Evolutionary conservation across 64 coral and sea anemone genomes (phyloP).

Genomic region (Astreopora myriophthalma): DNA sequence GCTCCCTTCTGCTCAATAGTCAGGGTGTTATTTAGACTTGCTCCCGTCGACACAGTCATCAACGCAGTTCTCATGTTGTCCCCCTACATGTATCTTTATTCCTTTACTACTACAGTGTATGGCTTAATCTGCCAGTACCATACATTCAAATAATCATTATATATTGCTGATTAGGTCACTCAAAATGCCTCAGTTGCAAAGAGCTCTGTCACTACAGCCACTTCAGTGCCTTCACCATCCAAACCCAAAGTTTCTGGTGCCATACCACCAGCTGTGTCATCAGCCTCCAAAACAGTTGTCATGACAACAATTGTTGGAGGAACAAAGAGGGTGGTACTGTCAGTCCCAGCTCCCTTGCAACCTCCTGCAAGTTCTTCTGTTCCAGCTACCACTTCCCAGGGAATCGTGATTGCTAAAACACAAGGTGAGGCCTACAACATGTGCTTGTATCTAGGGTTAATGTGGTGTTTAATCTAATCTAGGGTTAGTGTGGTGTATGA

Average conservation of each 20-base stretch:
- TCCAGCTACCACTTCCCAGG: slow-evolving; percentile 5
- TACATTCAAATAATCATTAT: too few relatives aligned
- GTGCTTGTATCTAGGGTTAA: too few relatives aligned
- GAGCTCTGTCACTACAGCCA: not conserved
- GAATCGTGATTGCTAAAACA: not conserved
- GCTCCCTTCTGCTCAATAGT: too few relatives aligned
- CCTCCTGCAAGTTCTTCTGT: not conserved
- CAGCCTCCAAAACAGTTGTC: slow-evolving; percentile 82
- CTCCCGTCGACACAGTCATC: too few relatives aligned
- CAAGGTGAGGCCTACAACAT: slow-evolving; percentile 3
- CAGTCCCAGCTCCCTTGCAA: slow-evolving; percentile 76
- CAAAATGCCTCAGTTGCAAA: not conserved
- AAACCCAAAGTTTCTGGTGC: slow-evolving; percentile 34
- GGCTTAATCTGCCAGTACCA: too few relatives aligned
- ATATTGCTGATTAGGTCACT: not conserved
- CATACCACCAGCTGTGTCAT: slow-evolving; percentile 7
- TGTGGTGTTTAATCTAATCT: too few relatives aligned
- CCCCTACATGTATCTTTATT: too few relatives aligned
- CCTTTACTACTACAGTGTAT: too few relatives aligned
- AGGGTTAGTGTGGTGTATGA: too few relatives aligned
- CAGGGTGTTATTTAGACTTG: too few relatives aligned
- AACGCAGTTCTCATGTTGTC: too few relatives aligned
- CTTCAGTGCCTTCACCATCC: not conserved
- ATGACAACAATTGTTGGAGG: slow-evolving; percentile 89
- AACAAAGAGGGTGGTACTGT: slow-evolving; percentile 81